These are phyloP conservation scores for Macquaria australasica DNA, from an alignment of 2,113 vertebrate genomes.

Conservation along the genomic window DNA sequence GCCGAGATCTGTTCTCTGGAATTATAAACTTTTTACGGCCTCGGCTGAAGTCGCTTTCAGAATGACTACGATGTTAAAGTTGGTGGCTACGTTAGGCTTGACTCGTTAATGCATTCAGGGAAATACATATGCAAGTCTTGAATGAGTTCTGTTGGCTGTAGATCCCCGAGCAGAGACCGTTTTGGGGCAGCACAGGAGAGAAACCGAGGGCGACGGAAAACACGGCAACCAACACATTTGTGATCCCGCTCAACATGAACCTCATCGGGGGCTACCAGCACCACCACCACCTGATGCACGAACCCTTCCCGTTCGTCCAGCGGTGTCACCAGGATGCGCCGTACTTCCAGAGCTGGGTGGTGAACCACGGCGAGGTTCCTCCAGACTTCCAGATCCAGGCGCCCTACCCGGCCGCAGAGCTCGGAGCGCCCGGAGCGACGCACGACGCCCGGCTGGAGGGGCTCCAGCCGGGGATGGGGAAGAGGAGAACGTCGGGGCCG, in stretches of 20 bases:
- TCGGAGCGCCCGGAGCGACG: constrained; percentile 74
- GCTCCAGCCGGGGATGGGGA: constrained; percentile 86
- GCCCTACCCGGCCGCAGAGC: constrained; percentile 75
- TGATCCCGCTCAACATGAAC: constrained; percentile 86
- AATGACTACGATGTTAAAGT: constrained; percentile 46
- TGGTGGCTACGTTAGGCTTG: not conserved
- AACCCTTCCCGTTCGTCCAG: constrained; percentile 91
- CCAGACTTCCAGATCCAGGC: constrained; percentile 87
- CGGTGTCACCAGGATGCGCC: constrained; percentile 90
- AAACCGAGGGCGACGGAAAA: constrained; percentile 7
- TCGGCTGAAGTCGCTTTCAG: not conserved
- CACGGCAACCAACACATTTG: constrained; percentile 1
- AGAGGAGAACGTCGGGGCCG: constrained; percentile 88
- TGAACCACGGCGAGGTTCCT: constrained; percentile 88
- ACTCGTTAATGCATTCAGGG: not conserved
- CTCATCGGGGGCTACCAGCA: constrained; percentile 93
- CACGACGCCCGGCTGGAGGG: constrained; percentile 87
- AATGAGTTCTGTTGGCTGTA: constrained; percentile 39
- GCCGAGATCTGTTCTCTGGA: constrained; percentile 26
- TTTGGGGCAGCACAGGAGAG: constrained; percentile 45
- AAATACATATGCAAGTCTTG: constrained; percentile 20
- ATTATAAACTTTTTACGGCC: constrained; percentile 1
- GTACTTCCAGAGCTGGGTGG: constrained; percentile 93
- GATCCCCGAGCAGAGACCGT: constrained; percentile 47
- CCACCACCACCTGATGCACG: constrained; percentile 91